A percentile compares a stretch with the other conserved stretches of the same genome.
phyloP scores from a whole-genome alignment of 2,797 vertebrate species.

The Sebastes nivosus region DNA sequence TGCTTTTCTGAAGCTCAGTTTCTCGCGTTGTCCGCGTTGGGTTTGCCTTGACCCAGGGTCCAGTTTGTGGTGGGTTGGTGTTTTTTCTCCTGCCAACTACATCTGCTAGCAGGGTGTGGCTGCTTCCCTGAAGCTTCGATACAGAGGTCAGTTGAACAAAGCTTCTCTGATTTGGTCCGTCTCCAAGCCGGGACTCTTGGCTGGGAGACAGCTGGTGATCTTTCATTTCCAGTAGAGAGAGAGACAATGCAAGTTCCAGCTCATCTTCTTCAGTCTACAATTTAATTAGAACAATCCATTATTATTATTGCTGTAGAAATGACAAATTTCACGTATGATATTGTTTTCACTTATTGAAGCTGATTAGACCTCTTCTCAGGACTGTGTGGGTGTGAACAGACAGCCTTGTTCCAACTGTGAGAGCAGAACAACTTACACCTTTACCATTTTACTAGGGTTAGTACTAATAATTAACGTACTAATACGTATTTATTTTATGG shows the following conservation, averaged over 20 bases:
- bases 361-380: neutral
- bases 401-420: neutral
- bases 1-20: conserved; percentile 3
- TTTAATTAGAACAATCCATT: conserved; percentile 2
- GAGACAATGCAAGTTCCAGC: conserved; percentile 68
- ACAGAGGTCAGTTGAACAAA: neutral
- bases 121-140: conserved; percentile 5
- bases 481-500: neutral
- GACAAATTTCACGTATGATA: neutral
- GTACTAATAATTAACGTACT: neutral
- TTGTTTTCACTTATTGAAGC: neutral
- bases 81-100: neutral
- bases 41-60: neutral
- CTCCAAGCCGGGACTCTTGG: neutral
- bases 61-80: neutral
- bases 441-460: neutral
- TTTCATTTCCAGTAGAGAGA: conserved; percentile 65
- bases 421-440: neutral
- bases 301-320: neutral
- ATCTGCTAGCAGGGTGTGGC: conserved; percentile 1
- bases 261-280: conserved; percentile 72
- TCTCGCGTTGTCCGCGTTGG: neutral
- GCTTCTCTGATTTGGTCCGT: neutral
- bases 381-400: neutral
- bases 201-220: conserved; percentile 14